Evolutionary conservation across 2,113 vertebrate genomes (phyloP).

Genomic region (Tylochromis polylepis): DNA sequence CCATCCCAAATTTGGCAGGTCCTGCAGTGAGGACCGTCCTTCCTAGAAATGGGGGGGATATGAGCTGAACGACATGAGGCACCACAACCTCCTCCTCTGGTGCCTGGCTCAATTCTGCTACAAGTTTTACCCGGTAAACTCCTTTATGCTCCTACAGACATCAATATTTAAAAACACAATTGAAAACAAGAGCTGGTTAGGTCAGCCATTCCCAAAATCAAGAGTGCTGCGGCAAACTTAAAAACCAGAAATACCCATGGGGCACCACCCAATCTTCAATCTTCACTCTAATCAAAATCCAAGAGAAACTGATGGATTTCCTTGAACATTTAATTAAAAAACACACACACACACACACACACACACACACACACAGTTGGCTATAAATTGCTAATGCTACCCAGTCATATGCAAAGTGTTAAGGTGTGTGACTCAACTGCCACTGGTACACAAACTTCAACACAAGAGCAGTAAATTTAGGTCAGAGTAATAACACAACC

Average conservation of each 20-base stretch:
- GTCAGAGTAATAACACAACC: background rate
- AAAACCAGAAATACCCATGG: background rate
- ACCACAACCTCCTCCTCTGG: slow-evolving; percentile 66
- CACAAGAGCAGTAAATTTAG: background rate
- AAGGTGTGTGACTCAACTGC: background rate
- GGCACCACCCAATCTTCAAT: background rate
- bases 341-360: background rate
- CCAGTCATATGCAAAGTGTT: background rate
- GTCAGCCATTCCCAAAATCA: background rate
- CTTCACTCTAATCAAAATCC: background rate
- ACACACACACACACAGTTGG: background rate
- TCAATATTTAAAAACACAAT: background rate
- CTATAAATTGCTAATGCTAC: background rate
- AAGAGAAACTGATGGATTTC: background rate
- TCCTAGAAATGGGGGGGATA: slow-evolving; percentile 77
- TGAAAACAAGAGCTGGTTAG: background rate
- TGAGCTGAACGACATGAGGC: slow-evolving; percentile 74
- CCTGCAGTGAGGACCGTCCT: slow-evolving; percentile 73
- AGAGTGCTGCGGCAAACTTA: background rate
- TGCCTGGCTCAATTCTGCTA: slow-evolving; percentile 70
- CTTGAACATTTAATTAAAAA: background rate
- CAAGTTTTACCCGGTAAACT: slow-evolving; percentile 72
- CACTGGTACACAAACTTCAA: background rate
- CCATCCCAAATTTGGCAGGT: slow-evolving; percentile 79
- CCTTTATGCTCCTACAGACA: slow-evolving; percentile 61